These are phyloP conservation scores for Penaeus vannamei DNA, from an alignment of 1,140 invertebrate species.

Conservation along the genomic window DNA sequence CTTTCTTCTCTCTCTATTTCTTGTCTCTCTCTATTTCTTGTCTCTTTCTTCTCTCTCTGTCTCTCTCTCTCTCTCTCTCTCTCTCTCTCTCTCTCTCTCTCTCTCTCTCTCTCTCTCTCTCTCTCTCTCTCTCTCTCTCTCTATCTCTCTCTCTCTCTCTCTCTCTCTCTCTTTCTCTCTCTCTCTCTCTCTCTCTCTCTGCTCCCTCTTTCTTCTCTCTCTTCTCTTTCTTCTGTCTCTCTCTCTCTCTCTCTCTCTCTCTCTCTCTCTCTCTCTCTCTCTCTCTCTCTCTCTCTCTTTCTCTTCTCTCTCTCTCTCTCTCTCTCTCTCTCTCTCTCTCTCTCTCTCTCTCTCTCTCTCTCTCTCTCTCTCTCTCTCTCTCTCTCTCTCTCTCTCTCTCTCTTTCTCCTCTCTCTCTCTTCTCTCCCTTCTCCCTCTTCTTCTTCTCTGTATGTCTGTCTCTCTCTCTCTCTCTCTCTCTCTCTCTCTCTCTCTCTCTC, in stretches of 20 bases:
- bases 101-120: background rate
- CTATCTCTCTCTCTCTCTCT: slow-evolving; percentile 6
- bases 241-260: background rate
- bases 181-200: background rate
- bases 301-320: background rate
- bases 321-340: background rate
- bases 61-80: slow-evolving; percentile 21
- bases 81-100: slow-evolving; percentile 36
- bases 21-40: too few relatives aligned
- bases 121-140: background rate
- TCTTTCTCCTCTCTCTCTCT: background rate
- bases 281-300: background rate
- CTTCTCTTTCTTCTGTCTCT: background rate
- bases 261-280: background rate
- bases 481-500: too few relatives aligned
- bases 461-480: too few relatives aligned
- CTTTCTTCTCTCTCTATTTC: too few relatives aligned
- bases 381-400: background rate
- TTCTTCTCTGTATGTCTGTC: too few relatives aligned
- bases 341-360: fast-evolving
- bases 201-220: background rate
- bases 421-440: background rate
- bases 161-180: background rate
- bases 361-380: background rate
- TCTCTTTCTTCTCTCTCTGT: too few relatives aligned